phyloP scores from a whole-genome alignment of 2,888 invertebrate species.

The Drosophila paranaensis region DNA sequence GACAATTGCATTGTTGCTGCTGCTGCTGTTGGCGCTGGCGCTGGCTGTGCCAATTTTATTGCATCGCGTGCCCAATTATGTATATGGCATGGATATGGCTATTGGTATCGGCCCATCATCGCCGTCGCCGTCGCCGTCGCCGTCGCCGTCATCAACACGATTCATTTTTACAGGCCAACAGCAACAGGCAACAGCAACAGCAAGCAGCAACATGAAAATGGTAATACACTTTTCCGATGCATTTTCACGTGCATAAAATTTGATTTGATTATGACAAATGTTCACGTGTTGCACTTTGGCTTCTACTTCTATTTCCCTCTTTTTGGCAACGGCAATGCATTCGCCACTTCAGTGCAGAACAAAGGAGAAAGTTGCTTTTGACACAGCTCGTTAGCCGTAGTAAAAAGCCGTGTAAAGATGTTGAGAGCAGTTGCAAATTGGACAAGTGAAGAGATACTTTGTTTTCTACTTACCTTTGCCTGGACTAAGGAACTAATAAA shows the following conservation, averaged over 20 bases:
- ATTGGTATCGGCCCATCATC: conserved; percentile 64
- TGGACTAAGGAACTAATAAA: too few species aligned
- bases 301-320: neutral
- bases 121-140: conserved; percentile 9
- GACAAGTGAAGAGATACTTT: neutral
- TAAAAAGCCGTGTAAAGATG: too few species aligned
- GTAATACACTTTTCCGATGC: conserved; percentile 34
- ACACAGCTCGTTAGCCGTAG: conserved; percentile 16
- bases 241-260: conserved; percentile 53
- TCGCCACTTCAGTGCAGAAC: conserved; percentile 13
- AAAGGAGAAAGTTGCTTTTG: conserved; percentile 13
- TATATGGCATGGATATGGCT: conserved; percentile 59
- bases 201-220: conserved; percentile 36
- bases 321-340: conserved; percentile 2
- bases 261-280: conserved; percentile 64
- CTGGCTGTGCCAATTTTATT: conserved; percentile 68
- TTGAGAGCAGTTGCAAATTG: neutral
- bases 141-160: conserved; percentile 42
- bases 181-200: conserved; percentile 15
- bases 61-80: conserved; percentile 79
- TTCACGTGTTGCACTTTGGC: conserved; percentile 55
- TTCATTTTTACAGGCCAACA: conserved; percentile 47
- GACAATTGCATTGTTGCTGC: neutral
- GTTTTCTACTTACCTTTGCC: neutral
- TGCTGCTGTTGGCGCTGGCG: conserved; percentile 14